Percentiles rank a stretch among this genome's conserved stretches.
These are phyloP conservation scores for Chitala chitala DNA, from an alignment of 2,113 vertebrate genomes.

Conservation along the genomic window DNA sequence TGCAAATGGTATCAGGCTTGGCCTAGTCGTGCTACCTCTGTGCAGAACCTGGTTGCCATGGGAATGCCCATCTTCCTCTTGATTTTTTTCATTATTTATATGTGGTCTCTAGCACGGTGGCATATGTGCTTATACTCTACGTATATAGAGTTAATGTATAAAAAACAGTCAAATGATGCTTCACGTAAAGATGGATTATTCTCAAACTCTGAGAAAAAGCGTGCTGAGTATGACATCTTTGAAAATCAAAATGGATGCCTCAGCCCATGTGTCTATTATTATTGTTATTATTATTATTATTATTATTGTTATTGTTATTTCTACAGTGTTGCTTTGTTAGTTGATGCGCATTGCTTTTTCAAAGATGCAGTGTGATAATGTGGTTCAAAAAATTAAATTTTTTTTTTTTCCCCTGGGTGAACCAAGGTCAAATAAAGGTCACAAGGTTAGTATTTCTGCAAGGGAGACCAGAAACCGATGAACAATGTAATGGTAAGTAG, in stretches of 20 bases:
- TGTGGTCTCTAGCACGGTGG: background rate
- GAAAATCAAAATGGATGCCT: background rate
- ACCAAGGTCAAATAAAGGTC: conserved; percentile 37
- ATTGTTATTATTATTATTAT: background rate
- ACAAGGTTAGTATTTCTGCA: conserved; percentile 18
- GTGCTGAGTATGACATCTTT: no score
- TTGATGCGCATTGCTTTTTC: background rate
- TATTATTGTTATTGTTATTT: background rate
- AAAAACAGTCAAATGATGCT: background rate
- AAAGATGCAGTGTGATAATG: background rate
- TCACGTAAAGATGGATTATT: background rate
- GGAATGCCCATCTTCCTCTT: conserved; percentile 47
- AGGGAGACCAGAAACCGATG: background rate
- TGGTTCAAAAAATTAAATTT: background rate
- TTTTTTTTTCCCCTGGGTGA: conserved; percentile 7
- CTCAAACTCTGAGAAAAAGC: background rate
- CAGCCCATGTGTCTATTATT: background rate
- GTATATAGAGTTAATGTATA: background rate
- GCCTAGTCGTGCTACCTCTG: conserved; percentile 54
- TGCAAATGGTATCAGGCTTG: conserved; percentile 62
- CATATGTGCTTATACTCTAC: conserved; percentile 3
- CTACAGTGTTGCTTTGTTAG: no score
- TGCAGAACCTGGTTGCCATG: conserved; percentile 57
- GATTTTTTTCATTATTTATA: conserved; percentile 22
- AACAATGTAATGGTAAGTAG: background rate